Evolutionary conservation across 2,797 vertebrate species (phyloP).

Genomic region (Adrianichthys oophorus): DNA sequence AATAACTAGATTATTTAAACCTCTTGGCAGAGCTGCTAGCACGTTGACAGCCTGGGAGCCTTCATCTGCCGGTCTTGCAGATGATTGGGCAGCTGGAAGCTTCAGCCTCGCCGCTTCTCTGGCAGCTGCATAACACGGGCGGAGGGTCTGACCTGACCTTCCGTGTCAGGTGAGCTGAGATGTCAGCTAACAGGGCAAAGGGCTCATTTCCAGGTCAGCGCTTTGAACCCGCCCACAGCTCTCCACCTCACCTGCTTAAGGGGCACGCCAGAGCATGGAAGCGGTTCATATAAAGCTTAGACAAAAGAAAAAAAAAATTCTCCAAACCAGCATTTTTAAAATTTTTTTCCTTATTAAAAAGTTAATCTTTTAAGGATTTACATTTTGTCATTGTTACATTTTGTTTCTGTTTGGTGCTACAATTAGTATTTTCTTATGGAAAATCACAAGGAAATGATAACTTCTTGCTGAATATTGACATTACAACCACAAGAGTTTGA

Average conservation of each 20-base stretch:
- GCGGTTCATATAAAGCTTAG: too few relatives aligned
- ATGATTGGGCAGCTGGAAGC: slow-evolving; percentile 46
- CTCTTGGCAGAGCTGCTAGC: slow-evolving; percentile 11
- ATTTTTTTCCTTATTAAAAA: too few relatives aligned
- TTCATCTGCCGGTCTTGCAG: slow-evolving; percentile 33
- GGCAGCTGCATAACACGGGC: slow-evolving; percentile 40
- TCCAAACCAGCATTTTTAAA: too few relatives aligned
- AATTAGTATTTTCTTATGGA: too few relatives aligned
- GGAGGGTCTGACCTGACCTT: slow-evolving; percentile 29
- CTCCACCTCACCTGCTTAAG: slow-evolving; percentile 25
- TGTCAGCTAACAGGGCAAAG: slow-evolving; percentile 42
- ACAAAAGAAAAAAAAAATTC: background rate
- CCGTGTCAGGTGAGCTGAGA: slow-evolving; percentile 52
- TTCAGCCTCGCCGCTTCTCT: slow-evolving; percentile 17
- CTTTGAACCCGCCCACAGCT: slow-evolving; percentile 46
- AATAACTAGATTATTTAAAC: too few relatives aligned
- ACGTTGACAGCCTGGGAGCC: slow-evolving; percentile 14
- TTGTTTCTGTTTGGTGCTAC: too few relatives aligned
- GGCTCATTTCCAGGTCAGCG: slow-evolving; percentile 50
- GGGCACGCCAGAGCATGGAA: slow-evolving; percentile 7
- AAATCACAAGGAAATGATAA: too few relatives aligned
- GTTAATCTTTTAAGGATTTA: too few relatives aligned
- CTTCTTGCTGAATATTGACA: too few relatives aligned
- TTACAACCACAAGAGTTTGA: too few relatives aligned
- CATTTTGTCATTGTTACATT: too few relatives aligned